Conservation (phyloP, 2,888 invertebrate genomes). For the Catotricha subobsoleta region DNA sequence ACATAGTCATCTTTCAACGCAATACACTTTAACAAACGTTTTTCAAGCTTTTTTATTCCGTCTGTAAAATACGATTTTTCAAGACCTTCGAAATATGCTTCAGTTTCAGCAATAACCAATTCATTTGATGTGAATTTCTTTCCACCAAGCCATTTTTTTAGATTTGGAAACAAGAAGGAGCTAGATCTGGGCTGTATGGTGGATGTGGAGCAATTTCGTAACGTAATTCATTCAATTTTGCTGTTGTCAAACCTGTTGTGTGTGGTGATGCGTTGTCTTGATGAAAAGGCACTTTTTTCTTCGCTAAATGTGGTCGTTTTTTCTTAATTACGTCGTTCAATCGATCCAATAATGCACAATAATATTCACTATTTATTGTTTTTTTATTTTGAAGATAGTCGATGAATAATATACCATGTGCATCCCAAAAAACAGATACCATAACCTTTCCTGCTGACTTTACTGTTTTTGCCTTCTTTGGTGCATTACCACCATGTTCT, state of each 20-base stretch:
- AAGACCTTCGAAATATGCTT: too few species aligned
- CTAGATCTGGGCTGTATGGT: too few species aligned
- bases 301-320: constrained; percentile 15
- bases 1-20: too few species aligned
- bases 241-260: neutral
- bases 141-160: too few species aligned
- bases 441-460: constrained; percentile 17
- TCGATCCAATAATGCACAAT: constrained; percentile 13
- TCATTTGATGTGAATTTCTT: too few species aligned
- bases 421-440: constrained; percentile 19
- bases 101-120: too few species aligned
- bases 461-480: constrained; percentile 11
- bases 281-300: constrained; percentile 12
- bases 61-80: too few species aligned
- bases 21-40: too few species aligned
- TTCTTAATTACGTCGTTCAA: constrained; percentile 14
- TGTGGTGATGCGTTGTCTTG: constrained; percentile 5
- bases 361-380: constrained; percentile 16
- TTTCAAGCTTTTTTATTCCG: too few species aligned
- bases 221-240: neutral
- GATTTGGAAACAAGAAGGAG: too few species aligned
- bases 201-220: too few species aligned
- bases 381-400: constrained; percentile 19
- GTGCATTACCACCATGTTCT: too few species aligned
- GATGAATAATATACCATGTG: constrained; percentile 16